Conservation (phyloP, 1,140 invertebrate species). For the Telenomus remus region DNA sequence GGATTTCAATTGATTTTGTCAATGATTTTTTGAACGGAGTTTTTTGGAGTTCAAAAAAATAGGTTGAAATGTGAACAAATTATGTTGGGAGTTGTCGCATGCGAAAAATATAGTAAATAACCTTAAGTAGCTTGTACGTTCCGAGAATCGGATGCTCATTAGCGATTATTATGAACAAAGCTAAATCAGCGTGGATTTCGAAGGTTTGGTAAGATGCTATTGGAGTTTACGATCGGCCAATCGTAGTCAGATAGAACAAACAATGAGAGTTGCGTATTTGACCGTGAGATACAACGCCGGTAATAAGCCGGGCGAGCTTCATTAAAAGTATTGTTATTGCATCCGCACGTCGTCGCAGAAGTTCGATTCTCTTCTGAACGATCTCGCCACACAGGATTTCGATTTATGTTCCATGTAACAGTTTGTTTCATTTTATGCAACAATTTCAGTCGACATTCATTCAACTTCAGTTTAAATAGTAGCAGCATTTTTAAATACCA, state of each 20-base stretch:
- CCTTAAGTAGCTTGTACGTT: constrained; percentile 34
- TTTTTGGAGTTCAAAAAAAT: too few species aligned
- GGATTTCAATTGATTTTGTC: too few species aligned
- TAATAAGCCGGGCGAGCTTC: constrained; percentile 70
- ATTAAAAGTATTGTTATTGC: constrained; percentile 70
- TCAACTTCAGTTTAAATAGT: not conserved
- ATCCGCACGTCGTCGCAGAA: constrained; percentile 44
- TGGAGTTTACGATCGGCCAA: constrained; percentile 62
- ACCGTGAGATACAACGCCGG: constrained; percentile 65
- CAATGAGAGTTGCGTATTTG: constrained; percentile 64
- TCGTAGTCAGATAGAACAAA: constrained; percentile 61
- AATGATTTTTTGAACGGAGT: too few species aligned
- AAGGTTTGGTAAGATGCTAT: constrained; percentile 56
- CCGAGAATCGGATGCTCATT: constrained; percentile 59
- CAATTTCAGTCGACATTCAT: not conserved
- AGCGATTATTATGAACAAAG: constrained; percentile 68
- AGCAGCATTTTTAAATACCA: too few species aligned
- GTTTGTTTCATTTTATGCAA: constrained; percentile 12
- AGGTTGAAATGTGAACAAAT: too few species aligned
- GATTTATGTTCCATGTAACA: constrained; percentile 35
- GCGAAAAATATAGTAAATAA: constrained; percentile 7
- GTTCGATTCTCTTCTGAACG: constrained; percentile 58
- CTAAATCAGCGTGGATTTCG: constrained; percentile 58
- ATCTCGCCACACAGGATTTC: constrained; percentile 51
- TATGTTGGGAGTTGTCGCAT: too few species aligned